Evolutionary conservation across 2,888 invertebrate genomes (phyloP).

Genomic region (Macropis europaea): DNA sequence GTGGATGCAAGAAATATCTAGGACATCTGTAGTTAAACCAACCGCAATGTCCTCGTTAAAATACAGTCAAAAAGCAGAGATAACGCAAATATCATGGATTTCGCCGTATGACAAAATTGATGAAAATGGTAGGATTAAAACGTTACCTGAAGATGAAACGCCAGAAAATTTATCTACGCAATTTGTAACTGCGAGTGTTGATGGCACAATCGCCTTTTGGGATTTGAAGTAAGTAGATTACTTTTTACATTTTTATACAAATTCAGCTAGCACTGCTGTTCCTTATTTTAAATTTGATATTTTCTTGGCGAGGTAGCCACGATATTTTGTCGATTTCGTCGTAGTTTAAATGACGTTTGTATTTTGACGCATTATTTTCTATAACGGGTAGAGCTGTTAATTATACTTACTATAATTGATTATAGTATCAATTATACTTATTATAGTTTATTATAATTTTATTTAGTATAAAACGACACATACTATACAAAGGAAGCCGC

Average conservation of each 20-base stretch:
- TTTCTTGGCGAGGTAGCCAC: no score
- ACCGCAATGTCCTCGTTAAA: slow-evolving; percentile 84
- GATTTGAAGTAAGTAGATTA: slow-evolving; percentile 82
- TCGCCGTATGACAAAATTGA: slow-evolving; percentile 83
- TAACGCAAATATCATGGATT: slow-evolving; percentile 86
- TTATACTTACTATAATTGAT: no score
- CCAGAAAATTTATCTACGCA: slow-evolving; percentile 81
- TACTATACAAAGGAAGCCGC: background rate
- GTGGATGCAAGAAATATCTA: slow-evolving; percentile 86
- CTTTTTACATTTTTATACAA: background rate
- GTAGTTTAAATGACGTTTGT: no score
- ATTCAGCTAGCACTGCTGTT: no score
- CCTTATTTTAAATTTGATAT: no score
- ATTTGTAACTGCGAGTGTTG: slow-evolving; percentile 85
- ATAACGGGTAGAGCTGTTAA: no score
- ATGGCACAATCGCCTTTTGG: slow-evolving; percentile 87
- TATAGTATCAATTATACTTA: no score
- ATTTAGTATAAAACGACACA: slow-evolving; percentile 18
- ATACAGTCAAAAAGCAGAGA: slow-evolving; percentile 84
- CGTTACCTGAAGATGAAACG: slow-evolving; percentile 73
- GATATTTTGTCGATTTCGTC: no score
- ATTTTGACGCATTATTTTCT: no score
- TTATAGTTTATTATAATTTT: no score
- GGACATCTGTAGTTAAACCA: slow-evolving; percentile 82
- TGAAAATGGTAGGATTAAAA: slow-evolving; percentile 82